These are phyloP conservation scores for Malacoraja senta DNA, from an alignment of 2,797 vertebrate genomes.

Conservation along the genomic window DNA sequence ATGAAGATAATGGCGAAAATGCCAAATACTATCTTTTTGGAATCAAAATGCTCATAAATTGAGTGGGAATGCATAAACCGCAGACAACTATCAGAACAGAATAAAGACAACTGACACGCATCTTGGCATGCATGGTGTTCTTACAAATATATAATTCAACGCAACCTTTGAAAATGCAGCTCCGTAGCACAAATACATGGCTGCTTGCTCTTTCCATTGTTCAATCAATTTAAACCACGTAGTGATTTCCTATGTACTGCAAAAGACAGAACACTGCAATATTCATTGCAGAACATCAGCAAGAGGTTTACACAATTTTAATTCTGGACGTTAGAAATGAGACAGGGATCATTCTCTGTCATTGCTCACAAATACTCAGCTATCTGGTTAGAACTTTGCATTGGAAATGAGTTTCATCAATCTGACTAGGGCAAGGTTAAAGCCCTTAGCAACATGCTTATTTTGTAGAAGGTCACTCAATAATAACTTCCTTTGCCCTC, in stretches of 20 bases:
- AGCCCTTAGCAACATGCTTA: constrained; percentile 78
- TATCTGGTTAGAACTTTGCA: constrained; percentile 73
- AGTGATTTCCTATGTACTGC: constrained; percentile 11
- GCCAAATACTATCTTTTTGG: constrained; percentile 66
- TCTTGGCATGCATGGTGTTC: background rate
- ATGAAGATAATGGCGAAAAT: constrained; percentile 75
- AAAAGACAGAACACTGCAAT: constrained; percentile 58
- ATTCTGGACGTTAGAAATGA: constrained; percentile 77
- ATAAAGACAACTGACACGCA: constrained; percentile 54
- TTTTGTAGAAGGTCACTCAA: constrained; percentile 80
- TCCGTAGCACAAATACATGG: constrained; percentile 3
- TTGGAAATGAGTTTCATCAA: constrained; percentile 75
- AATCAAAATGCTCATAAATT: constrained; percentile 65
- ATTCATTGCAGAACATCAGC: constrained; percentile 68
- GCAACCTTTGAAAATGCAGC: constrained; percentile 32
- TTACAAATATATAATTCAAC: constrained; percentile 26
- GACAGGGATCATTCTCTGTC: constrained; percentile 79
- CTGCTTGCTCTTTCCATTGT: constrained; percentile 28
- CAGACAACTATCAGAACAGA: constrained; percentile 76
- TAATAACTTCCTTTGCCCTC: constrained; percentile 74
- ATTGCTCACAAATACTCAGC: constrained; percentile 79
- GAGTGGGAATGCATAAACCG: constrained; percentile 75
- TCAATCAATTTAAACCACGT: constrained; percentile 32
- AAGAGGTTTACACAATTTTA: constrained; percentile 56
- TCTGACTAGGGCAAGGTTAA: constrained; percentile 65